Base-by-base conservation (phyloP, 30 jellyfish, hydroid and myxozoan genomes). In the Turritopsis dohrnii region DNA sequence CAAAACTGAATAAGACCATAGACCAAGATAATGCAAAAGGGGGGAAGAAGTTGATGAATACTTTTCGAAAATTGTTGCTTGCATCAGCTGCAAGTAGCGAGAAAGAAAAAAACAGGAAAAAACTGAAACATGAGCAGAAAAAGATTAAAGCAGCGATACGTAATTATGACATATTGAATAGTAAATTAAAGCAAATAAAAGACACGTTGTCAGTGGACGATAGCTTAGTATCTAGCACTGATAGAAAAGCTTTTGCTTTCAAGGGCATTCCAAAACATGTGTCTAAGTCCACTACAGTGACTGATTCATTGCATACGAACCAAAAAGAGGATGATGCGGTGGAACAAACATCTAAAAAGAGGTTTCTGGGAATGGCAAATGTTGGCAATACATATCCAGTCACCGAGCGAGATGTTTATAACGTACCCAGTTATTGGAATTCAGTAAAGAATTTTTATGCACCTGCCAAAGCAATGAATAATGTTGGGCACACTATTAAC, bases 321-420 rank as follows among this genome's bases (percentile, higher is more conserved):
- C 5, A 13, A 41, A 41, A 41, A 41, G 60, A 41, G 60, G 60
- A 41, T 41, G 13, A 41, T 13, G 13, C 60, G 60, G 13, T 41
- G 13, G 9, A 41, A 41, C 60, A 41, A 13, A 3, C 60, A 41
- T 41, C 60, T 13, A 41, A 41, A 13, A 41, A 41, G 13, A 41
- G 60, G 13, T 41, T 41, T 41, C 60, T 41, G 5, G 60, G 60
- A 41, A 41, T 41, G 60, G 9, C 9, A 13, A 41, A 5, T 41
- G 9, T 13, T 5, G 60, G 60, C 13, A 41, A 13, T 41, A 13
- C 60, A 41, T 7, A 1, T n/a, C 77, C 77, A 27, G 30, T 69
- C 31, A 69, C 77, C 9, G 77, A 69, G 22, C 77, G 30, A 69
- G 77, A 69, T 69, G 77, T 69, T 8, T n/a, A 69, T 69, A 69